These are phyloP conservation scores for Lamellibrachia luymesi DNA, from an alignment of 1,140 invertebrate genomes.

Conservation along the genomic window DNA sequence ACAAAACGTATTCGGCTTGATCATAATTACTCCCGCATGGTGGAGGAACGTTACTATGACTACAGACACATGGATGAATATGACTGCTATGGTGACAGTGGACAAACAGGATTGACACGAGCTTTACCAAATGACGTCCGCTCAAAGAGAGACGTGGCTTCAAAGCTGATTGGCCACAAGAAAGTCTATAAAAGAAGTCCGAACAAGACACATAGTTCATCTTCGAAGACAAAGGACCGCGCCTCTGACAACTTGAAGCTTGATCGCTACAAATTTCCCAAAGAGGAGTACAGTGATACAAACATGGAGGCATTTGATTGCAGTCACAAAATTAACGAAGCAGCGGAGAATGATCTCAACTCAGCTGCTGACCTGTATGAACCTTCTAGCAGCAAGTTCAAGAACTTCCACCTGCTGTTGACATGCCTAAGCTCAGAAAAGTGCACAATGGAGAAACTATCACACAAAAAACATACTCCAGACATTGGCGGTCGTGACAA, in stretches of 20 bases:
- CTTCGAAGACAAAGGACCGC: neutral
- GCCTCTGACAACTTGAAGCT: neutral
- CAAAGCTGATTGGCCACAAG: neutral
- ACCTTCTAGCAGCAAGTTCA: slow-evolving; percentile 17
- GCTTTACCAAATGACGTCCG: neutral
- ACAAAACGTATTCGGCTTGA: slow-evolving; percentile 15
- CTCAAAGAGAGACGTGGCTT: neutral
- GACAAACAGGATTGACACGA: slow-evolving; percentile 6
- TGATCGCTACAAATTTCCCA: neutral
- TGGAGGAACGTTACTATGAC: neutral
- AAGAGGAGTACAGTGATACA: neutral
- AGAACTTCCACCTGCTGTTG: slow-evolving; percentile 22
- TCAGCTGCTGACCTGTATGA: slow-evolving; percentile 11
- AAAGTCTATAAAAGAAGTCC: slow-evolving; percentile 16
- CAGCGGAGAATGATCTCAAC: neutral
- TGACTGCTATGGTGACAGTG: neutral
- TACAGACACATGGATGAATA: neutral
- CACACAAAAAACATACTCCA: neutral
- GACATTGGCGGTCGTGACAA: neutral
- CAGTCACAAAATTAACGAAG: neutral
- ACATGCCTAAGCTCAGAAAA: slow-evolving; percentile 16
- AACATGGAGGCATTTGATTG: neutral
- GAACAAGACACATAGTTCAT: neutral
- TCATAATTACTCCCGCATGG: slow-evolving; percentile 12
- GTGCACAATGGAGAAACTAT: neutral